phyloP scores from a whole-genome alignment of 2,888 invertebrate genomes.

The Cheilosia vulpina region DNA sequence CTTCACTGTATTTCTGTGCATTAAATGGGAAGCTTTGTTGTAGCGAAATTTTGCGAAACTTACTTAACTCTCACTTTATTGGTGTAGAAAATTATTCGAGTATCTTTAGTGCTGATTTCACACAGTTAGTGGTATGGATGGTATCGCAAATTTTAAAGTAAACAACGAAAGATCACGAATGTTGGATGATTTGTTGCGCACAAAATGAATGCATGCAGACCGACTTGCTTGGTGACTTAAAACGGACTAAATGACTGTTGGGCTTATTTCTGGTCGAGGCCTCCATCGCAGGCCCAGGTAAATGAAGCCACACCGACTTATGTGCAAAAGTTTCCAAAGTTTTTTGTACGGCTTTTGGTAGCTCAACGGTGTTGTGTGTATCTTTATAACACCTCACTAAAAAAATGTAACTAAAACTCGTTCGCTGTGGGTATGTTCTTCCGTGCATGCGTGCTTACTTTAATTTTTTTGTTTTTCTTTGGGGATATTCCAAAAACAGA shows the following conservation, averaged over 20 bases:
- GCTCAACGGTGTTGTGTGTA: conserved; percentile 56
- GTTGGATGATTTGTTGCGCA: conserved; percentile 30
- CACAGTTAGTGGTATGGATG: conserved; percentile 8
- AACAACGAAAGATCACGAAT: conserved; percentile 41
- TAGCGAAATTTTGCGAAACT: conserved; percentile 67
- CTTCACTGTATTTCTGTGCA: conserved; percentile 29
- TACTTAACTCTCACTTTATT: conserved; percentile 71
- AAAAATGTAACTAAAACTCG: conserved; percentile 63
- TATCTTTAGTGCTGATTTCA: conserved; percentile 31
- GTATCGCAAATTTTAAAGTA: conserved; percentile 53
- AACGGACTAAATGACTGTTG: conserved; percentile 71
- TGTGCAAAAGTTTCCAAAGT: conserved; percentile 75
- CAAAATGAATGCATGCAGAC: conserved; percentile 53
- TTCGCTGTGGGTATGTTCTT: conserved; percentile 55
- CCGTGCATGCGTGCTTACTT: conserved; percentile 39
- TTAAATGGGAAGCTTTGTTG: conserved; percentile 48
- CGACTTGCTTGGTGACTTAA: conserved; percentile 74
- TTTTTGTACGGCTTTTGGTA: conserved; percentile 69
- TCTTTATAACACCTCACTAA: conserved; percentile 62
- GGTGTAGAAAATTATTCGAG: conserved; percentile 47
- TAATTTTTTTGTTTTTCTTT: conserved; percentile 25
- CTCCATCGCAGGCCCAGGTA: conserved; percentile 49
- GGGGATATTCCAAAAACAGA: conserved; percentile 32
- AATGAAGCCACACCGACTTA: conserved; percentile 48
- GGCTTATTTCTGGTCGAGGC: conserved; percentile 68